Evolutionary conservation across 35 echinoderm and acorn worm genomes (phyloP).

Genomic region (Heliocidaris tuberculata): DNA sequence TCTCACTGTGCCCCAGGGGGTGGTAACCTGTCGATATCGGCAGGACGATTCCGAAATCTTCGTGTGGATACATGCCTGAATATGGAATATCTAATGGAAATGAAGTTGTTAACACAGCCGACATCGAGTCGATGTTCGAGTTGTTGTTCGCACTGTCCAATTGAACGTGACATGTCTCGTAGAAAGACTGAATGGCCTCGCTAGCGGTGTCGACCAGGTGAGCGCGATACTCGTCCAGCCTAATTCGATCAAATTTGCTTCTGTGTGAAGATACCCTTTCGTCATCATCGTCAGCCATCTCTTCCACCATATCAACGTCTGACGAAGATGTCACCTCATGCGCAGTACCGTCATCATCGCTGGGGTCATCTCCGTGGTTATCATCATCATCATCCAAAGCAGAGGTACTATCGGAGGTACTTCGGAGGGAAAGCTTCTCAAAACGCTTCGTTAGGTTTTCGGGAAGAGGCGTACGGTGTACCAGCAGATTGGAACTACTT

Average conservation of each 20-base stretch:
- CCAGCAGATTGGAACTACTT: not conserved
- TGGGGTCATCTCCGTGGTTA: not conserved
- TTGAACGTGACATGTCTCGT: not conserved
- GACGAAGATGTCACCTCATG: not conserved
- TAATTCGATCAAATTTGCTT: constrained; percentile 19
- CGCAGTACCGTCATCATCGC: not conserved
- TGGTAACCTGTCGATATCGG: not conserved
- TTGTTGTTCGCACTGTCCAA: constrained; percentile 11
- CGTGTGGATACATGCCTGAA: not conserved
- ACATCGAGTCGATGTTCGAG: not conserved
- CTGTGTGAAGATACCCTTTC: not conserved
- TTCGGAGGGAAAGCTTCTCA: not conserved
- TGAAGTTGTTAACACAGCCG: not conserved
- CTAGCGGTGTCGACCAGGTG: not conserved
- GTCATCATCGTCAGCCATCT: not conserved
- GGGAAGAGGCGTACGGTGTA: not conserved
- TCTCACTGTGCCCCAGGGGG: not conserved
- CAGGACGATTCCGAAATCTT: not conserved
- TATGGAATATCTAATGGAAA: not conserved
- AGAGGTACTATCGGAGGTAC: not conserved
- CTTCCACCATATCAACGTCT: not conserved
- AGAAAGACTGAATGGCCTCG: not conserved
- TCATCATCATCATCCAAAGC: not conserved
- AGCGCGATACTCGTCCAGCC: not conserved
- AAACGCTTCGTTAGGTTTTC: not conserved